Percentiles rank a stretch among this genome's conserved stretches.
Evolutionary conservation across 2,888 invertebrate species (phyloP).

Genomic region (Philaethria dido): DNA sequence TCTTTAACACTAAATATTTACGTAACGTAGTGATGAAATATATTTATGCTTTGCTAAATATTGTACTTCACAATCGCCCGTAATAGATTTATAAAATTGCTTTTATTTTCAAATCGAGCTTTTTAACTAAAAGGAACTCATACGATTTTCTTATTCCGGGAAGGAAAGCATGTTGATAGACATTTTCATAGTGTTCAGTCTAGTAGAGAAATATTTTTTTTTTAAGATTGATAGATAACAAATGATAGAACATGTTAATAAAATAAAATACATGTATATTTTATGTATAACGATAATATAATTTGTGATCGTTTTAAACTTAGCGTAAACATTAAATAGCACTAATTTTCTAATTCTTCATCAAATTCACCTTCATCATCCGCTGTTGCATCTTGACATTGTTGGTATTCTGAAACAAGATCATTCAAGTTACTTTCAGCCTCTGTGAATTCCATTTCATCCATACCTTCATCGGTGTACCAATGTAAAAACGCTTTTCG

Average conservation of each 20-base stretch:
- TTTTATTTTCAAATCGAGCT: no score
- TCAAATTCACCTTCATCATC: conserved; percentile 84
- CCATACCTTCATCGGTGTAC: conserved; percentile 97
- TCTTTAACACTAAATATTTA: no score
- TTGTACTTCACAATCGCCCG: no score
- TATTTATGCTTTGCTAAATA: no score
- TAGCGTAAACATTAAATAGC: neutral
- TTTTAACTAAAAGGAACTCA: no score
- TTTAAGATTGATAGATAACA: no score
- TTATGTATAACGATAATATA: neutral
- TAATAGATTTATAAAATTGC: no score
- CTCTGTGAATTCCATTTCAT: conserved; percentile 96
- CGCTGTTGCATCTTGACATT: conserved; percentile 87
- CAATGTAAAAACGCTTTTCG: conserved; percentile 98
- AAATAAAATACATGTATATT: neutral
- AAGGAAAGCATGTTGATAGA: no score
- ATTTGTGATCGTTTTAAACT: neutral
- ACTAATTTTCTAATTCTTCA: conserved; percentile 71
- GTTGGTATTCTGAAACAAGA: conserved; percentile 89
- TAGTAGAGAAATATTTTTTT: no score
- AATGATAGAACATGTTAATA: neutral
- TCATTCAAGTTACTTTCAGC: conserved; percentile 94
- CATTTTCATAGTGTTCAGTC: no score
- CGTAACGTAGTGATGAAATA: no score
- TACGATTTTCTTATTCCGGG: no score